Percentiles rank a stretch among this genome's conserved stretches.
phyloP scores from a whole-genome alignment of 2,888 invertebrate species.

The Dynastes grantii region DNA sequence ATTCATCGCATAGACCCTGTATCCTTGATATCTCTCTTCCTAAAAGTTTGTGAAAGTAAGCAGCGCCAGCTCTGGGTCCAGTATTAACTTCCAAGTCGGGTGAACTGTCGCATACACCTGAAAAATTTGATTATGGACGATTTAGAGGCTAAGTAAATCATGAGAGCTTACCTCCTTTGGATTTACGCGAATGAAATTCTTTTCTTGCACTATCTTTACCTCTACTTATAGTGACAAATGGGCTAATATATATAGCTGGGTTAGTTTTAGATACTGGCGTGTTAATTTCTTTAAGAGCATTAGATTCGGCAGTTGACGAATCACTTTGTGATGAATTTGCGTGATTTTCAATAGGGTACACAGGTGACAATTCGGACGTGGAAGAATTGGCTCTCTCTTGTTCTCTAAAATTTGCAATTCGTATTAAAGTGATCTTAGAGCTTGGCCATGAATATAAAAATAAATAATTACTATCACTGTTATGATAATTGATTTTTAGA shows the following conservation, averaged over 20 bases:
- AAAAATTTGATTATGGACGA: not conserved
- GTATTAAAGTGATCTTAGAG: no score
- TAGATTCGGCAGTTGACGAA: not conserved
- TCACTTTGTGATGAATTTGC: slow-evolving; percentile 20
- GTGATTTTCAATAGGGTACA: slow-evolving; percentile 16
- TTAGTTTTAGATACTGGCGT: slow-evolving; percentile 1
- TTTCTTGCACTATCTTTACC: slow-evolving; percentile 76
- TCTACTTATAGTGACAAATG: slow-evolving; percentile 75
- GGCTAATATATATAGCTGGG: slow-evolving; percentile 71
- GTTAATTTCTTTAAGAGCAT: not conserved
- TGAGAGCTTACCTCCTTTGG: slow-evolving; percentile 55
- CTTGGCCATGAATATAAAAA: no score
- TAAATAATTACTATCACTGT: no score
- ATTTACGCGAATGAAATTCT: slow-evolving; percentile 69
- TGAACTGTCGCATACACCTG: slow-evolving; percentile 53
- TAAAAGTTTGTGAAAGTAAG: slow-evolving; percentile 70
- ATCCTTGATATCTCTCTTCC: slow-evolving; percentile 74
- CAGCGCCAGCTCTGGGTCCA: slow-evolving; percentile 65
- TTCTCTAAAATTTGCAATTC: not conserved
- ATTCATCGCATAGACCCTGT: slow-evolving; percentile 72
- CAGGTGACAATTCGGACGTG: slow-evolving; percentile 12
- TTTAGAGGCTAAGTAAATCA: not conserved
- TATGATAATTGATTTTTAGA: no score
- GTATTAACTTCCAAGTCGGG: slow-evolving; percentile 55
- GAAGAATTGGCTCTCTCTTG: not conserved